Percentiles rank a stretch among this genome's conserved stretches.
phyloP scores from a whole-genome alignment of 2,113 vertebrate species.

The Taxidea taxus region DNA sequence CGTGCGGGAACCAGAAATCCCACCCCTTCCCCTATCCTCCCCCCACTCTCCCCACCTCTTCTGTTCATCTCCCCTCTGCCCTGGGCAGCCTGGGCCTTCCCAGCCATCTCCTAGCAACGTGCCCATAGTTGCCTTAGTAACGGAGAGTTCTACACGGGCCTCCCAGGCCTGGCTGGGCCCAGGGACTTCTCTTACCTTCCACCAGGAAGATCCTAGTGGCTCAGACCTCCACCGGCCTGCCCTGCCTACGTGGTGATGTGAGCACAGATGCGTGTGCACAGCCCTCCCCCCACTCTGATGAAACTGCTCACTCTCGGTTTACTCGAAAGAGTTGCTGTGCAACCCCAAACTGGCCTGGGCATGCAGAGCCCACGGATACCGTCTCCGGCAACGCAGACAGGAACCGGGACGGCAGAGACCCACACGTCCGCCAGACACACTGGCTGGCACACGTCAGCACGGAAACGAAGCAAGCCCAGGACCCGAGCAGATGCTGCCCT shows the following conservation, averaged over 20 bases:
- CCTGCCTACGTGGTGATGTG: not conserved
- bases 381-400: not conserved
- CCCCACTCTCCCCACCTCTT: not conserved
- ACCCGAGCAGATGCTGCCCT: not conserved
- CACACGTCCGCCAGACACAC: not conserved
- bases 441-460: not conserved
- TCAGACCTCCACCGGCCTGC: not conserved
- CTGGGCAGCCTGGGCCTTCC: slow-evolving; percentile 41
- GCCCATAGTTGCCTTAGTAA: slow-evolving; percentile 51
- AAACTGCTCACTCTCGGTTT: slow-evolving; percentile 43
- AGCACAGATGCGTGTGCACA: not conserved
- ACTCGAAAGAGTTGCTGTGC: slow-evolving; percentile 18
- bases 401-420: not conserved
- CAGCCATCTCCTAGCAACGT: slow-evolving; percentile 69
- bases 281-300: slow-evolving; percentile 36
- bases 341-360: slow-evolving; percentile 43
- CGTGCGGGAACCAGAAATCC: slow-evolving; percentile 12
- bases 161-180: slow-evolving; percentile 24
- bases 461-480: not conserved
- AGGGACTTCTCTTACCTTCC: slow-evolving; percentile 43
- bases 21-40: not conserved
- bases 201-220: slow-evolving; percentile 43
- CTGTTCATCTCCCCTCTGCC: not conserved
- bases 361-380: not conserved
- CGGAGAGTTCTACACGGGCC: slow-evolving; percentile 30